Conservation (phyloP, 2,113 vertebrate species). For the Dicentrarchus labrax region DNA sequence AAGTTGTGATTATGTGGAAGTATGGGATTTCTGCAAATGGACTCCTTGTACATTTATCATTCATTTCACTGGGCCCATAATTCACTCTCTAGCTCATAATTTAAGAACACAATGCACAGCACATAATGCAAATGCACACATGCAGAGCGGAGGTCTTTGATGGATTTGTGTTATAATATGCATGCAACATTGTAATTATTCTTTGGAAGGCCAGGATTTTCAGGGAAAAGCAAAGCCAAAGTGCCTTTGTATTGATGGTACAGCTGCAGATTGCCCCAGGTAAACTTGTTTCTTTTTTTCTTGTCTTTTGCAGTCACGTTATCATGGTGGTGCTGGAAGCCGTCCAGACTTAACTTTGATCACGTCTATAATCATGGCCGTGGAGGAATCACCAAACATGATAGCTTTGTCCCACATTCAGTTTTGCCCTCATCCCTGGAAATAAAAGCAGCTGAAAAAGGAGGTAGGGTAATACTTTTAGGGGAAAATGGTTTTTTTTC, state of each 20-base stretch:
- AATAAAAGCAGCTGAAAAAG: conserved; percentile 38
- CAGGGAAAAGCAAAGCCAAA: conserved; percentile 34
- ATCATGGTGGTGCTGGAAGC: conserved; percentile 52
- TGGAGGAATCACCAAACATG: conserved; percentile 53
- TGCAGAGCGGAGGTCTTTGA: conserved; percentile 51
- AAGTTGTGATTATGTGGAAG: conserved; percentile 67
- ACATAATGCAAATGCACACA: conserved; percentile 62
- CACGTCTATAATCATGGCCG: conserved; percentile 48
- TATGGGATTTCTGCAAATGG: conserved; percentile 65
- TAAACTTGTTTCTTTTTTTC: background rate
- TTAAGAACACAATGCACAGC: conserved; percentile 57
- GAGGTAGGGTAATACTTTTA: conserved; percentile 31
- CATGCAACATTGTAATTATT: conserved; percentile 59
- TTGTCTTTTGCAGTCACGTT: conserved; percentile 53
- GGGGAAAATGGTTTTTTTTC: background rate
- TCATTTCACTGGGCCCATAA: conserved; percentile 61
- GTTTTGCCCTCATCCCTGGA: conserved; percentile 50
- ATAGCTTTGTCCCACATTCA: conserved; percentile 50
- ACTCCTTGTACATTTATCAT: conserved; percentile 61
- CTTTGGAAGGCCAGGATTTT: conserved; percentile 29
- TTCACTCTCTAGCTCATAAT: conserved; percentile 46
- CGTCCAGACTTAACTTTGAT: conserved; percentile 70
- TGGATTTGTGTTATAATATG: conserved; percentile 64
- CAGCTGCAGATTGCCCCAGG: conserved; percentile 36
- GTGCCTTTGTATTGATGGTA: conserved; percentile 31